Evolutionary conservation across 1,140 invertebrate genomes (phyloP), one percentile per base, ranked within the genome.

Genomic region (Camponotus pennsylvanicus): DNA sequence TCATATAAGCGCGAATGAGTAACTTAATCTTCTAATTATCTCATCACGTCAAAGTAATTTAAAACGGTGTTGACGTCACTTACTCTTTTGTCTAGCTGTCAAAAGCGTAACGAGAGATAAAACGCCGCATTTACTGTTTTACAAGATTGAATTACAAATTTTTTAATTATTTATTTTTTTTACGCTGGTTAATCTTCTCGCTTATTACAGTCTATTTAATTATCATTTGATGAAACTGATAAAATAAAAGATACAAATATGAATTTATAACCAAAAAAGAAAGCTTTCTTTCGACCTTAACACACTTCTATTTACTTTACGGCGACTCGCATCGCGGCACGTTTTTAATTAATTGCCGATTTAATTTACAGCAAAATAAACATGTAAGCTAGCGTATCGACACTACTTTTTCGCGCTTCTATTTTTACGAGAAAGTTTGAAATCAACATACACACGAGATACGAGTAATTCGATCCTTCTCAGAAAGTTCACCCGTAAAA

Each of bases 21-120:
- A 82, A 86, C 80, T 37, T 82, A 88, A 88, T 86, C 85, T 40
- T 42, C 61, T 71, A 67, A 83, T 86, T 86, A 77, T 55, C 73
- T 88, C 87, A 83, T 70, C 85, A 61, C 9, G 45, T 70, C 61
- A 11, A 18, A 61, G 32, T 40, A 45, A 63, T 40, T 37, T 40
- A 11, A 69, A 76, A 69, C 32, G 76, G 7, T 4, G 34, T 15
- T 77, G 76, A 82, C 84, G 85, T 70, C 61, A 82, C 32, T 7
- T 13, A 34, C 55, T 61, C 18, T 15, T 70, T 61, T 45, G 40
- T 40, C 34, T 21, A 40, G 15, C 13, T 59, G 27, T 34, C 37
- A n/a, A 42, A 63, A 32, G 2, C 40, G 27, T 71, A 32, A 80
- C 13, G 45, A 42, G 27, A 27, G 27, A 1, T 66, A 83, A 37